Conservation (phyloP, 2,113 vertebrate species). For the Pollimyrus isidori region DNA sequence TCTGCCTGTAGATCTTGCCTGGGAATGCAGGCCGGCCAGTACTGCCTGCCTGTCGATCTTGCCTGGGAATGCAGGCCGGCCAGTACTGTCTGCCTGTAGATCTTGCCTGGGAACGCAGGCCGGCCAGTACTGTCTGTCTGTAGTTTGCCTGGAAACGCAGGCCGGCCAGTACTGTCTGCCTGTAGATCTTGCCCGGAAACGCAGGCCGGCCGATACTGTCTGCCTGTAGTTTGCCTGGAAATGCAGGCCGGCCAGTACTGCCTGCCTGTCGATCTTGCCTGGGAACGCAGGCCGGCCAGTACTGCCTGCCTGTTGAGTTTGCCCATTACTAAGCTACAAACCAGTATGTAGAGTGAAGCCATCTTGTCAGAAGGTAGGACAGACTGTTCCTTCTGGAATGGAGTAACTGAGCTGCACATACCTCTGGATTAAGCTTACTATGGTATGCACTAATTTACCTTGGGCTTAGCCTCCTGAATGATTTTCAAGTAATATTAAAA, state of each 20-base stretch:
- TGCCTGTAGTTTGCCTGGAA: background rate
- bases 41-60: too few species aligned
- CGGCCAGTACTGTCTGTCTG: background rate
- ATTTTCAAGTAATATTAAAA: background rate
- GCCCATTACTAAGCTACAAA: background rate
- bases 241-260: background rate
- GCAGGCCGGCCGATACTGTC: too few species aligned
- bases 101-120: background rate
- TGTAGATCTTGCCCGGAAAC: too few species aligned
- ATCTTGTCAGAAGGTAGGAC: background rate
- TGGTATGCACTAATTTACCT: background rate
- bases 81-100: too few species aligned
- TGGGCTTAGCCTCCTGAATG: background rate
- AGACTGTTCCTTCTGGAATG: background rate
- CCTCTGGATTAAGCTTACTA: background rate
- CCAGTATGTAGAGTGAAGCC: background rate
- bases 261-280: too few species aligned
- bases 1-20: too few species aligned
- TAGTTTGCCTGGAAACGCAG: too few species aligned
- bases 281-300: background rate
- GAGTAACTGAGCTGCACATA: background rate
- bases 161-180: background rate
- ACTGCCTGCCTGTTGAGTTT: background rate
- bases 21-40: too few species aligned
- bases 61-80: too few species aligned